Conservation (phyloP, 1,140 invertebrate species). For the Drosophila funebris region DNA sequence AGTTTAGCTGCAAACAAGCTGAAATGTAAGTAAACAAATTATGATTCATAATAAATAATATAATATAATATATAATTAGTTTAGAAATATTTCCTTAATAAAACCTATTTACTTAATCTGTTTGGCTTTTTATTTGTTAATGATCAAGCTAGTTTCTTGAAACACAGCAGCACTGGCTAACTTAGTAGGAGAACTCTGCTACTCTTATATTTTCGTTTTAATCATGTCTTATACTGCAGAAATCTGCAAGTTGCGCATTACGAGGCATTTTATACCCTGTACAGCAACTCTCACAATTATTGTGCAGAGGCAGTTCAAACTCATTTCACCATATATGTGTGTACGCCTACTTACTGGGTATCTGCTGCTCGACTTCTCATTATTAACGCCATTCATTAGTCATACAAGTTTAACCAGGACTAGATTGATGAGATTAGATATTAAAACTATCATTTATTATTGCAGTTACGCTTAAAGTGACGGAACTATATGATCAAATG, state of each 20-base stretch:
- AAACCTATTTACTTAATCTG: not conserved
- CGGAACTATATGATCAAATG: no score
- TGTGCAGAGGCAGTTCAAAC: no score
- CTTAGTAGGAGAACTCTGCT: not conserved
- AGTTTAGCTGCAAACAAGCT: no score
- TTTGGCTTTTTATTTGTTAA: not conserved
- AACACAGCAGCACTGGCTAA: not conserved
- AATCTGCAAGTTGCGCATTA: conserved; percentile 13
- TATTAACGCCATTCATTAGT: not conserved
- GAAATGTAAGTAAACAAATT: not conserved
- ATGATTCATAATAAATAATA: not conserved
- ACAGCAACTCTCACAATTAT: not conserved
- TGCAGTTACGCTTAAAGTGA: no score
- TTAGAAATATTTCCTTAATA: not conserved
- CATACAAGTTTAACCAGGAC: not conserved
- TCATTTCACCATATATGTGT: no score
- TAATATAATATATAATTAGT: no score
- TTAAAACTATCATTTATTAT: no score
- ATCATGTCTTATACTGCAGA: not conserved
- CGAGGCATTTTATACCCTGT: conserved; percentile 2
- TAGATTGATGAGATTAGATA: no score
- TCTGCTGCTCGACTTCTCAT: not conserved
- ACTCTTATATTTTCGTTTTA: conserved; percentile 20
- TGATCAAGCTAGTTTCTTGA: not conserved
- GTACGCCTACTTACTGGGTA: not conserved